A percentile compares a stretch with the other conserved stretches of the same genome.
Evolutionary conservation across 2,888 invertebrate species (phyloP).

Genomic region (Tipula helvola): DNA sequence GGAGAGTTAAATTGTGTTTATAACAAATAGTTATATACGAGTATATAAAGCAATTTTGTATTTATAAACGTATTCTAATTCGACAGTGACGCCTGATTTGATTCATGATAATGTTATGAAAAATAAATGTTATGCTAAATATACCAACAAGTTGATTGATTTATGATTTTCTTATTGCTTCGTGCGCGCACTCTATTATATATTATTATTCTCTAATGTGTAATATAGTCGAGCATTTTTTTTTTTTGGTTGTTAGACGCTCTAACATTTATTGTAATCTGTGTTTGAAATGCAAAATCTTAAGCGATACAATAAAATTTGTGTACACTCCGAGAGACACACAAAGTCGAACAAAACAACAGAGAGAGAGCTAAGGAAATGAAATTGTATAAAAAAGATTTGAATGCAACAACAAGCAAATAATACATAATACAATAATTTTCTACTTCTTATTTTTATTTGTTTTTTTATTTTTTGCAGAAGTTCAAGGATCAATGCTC

Average conservation of each 20-base stretch:
- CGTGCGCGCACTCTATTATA: neutral
- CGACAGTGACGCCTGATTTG: neutral
- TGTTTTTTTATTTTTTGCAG: constrained; percentile 9
- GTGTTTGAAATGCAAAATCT: neutral
- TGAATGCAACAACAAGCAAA: neutral
- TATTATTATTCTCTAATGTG: neutral
- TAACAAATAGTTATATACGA: neutral
- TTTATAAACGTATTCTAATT: neutral
- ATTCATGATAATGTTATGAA: neutral
- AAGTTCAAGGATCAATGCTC: constrained; percentile 18
- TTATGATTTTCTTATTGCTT: neutral
- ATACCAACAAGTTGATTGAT: neutral
- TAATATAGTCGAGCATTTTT: neutral
- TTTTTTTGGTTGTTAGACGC: neutral
- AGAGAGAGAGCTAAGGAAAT: neutral
- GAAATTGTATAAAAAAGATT: neutral
- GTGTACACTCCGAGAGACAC: neutral
- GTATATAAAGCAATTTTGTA: neutral
- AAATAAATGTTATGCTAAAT: neutral
- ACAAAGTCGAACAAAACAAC: neutral
- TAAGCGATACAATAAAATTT: neutral
- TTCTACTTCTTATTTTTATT: neutral
- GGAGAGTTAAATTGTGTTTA: neutral
- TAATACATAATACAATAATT: neutral
- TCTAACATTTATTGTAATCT: neutral